A percentile compares a stretch with the other conserved stretches of the same genome.
These are phyloP conservation scores for Chymomyza amoena DNA, from an alignment of 2,888 invertebrate species.

Conservation along the genomic window DNA sequence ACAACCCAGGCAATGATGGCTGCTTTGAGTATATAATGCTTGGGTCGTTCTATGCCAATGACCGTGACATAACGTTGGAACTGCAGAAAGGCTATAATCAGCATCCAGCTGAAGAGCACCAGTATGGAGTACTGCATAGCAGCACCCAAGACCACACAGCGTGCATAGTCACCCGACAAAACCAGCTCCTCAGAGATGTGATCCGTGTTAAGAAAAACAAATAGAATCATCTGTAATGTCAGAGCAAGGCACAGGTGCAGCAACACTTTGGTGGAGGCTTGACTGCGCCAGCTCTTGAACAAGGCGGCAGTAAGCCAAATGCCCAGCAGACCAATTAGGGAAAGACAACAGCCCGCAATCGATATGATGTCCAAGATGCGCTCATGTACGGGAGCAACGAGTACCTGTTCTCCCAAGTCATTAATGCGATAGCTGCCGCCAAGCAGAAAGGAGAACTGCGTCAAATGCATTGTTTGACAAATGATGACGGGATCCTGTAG, in stretches of 20 bases:
- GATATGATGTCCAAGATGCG: conserved; percentile 82
- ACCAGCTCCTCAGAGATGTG: conserved; percentile 66
- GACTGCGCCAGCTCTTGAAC: conserved; percentile 82
- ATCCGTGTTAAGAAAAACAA: conserved; percentile 74
- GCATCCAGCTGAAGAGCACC: conserved; percentile 86
- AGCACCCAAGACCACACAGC: conserved; percentile 82
- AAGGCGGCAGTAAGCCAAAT: conserved; percentile 82
- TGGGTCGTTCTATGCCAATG: conserved; percentile 81
- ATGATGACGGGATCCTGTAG: conserved; percentile 72
- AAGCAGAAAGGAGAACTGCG: conserved; percentile 82
- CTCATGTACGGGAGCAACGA: conserved; percentile 77
- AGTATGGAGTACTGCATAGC: conserved; percentile 84
- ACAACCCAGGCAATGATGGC: conserved; percentile 83
- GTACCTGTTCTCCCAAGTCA: conserved; percentile 63
- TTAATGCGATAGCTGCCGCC: conserved; percentile 76
- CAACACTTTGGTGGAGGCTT: conserved; percentile 83
- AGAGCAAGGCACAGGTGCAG: conserved; percentile 83
- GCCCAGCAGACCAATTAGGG: conserved; percentile 81
- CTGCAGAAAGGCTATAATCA: conserved; percentile 84
- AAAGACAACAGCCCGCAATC: conserved; percentile 82
- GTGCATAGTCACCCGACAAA: conserved; percentile 4
- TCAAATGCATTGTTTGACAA: conserved; percentile 82
- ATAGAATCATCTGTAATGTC: conserved; percentile 81
- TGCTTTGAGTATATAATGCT: conserved; percentile 83
- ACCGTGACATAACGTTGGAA: conserved; percentile 85